Conservation (phyloP, 2,797 vertebrate genomes). For the Macroramphosus scolopax region DNA sequence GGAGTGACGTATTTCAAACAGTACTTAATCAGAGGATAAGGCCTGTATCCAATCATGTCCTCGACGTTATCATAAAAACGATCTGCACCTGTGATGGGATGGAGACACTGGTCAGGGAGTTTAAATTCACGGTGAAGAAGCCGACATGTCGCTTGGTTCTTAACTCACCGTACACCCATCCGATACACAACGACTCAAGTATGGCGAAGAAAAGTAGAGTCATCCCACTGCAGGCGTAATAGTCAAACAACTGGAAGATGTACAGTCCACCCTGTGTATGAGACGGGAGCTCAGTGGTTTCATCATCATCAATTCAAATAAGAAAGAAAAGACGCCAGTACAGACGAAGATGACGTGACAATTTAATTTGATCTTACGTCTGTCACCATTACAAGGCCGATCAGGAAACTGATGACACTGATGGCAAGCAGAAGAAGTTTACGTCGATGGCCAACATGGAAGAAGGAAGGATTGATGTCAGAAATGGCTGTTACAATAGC, state of each 20-base stretch:
- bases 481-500: conserved; percentile 73
- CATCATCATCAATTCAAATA: too few relatives aligned
- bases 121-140: neutral
- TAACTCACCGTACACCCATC: conserved; percentile 80
- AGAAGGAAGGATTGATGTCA: conserved; percentile 75
- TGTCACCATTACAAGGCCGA: conserved; percentile 80
- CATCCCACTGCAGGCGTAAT: conserved; percentile 83
- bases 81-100: conserved; percentile 67
- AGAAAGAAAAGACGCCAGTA: neutral
- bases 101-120: conserved; percentile 6
- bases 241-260: conserved; percentile 82
- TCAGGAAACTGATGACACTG: conserved; percentile 64
- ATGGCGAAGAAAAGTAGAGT: conserved; percentile 78
- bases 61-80: conserved; percentile 75
- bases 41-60: conserved; percentile 82
- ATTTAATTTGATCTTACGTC: conserved; percentile 62
- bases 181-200: conserved; percentile 72
- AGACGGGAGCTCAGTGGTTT: conserved; percentile 1
- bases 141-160: neutral
- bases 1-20: conserved; percentile 80
- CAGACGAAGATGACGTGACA: neutral
- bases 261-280: conserved; percentile 77
- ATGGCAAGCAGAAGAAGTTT: conserved; percentile 78
- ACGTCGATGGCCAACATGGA: conserved; percentile 75
- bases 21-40: conserved; percentile 71